Evolutionary conservation across 2,113 vertebrate genomes (phyloP).

Genomic region (Rhea americana): DNA sequence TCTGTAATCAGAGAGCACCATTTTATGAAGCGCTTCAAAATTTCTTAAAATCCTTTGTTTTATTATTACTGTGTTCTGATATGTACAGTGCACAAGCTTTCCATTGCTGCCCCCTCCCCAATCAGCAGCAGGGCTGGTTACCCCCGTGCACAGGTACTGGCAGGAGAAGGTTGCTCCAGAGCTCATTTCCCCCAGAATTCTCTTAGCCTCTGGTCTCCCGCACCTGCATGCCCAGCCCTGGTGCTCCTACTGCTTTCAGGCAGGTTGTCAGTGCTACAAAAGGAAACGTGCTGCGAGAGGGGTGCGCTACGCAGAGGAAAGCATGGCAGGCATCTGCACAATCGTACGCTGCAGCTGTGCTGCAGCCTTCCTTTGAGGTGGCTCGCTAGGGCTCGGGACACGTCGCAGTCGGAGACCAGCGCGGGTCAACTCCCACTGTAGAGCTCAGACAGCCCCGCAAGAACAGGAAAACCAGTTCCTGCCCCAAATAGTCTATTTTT

Average conservation of each 20-base stretch:
- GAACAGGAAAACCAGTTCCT: background rate
- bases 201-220: background rate
- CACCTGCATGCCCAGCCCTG: background rate
- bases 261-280: background rate
- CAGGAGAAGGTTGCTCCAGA: background rate
- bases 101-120: background rate
- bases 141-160: background rate
- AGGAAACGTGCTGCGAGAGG: background rate
- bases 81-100: background rate
- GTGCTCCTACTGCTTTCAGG: background rate
- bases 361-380: background rate
- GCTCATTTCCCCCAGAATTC: background rate
- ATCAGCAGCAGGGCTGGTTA: background rate
- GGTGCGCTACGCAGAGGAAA: background rate
- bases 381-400: background rate
- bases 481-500: slow-evolving; percentile 36
- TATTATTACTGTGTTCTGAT: background rate
- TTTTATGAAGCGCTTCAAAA: background rate
- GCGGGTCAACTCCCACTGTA: background rate
- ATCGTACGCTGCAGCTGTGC: accelerated
- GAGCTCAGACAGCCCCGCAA: background rate
- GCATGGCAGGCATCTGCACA: background rate
- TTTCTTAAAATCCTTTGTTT: background rate
- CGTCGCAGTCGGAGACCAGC: background rate
- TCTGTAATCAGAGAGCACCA: background rate